Conservation (phyloP, 1,140 invertebrate genomes). For the Octopus sinensis region DNA sequence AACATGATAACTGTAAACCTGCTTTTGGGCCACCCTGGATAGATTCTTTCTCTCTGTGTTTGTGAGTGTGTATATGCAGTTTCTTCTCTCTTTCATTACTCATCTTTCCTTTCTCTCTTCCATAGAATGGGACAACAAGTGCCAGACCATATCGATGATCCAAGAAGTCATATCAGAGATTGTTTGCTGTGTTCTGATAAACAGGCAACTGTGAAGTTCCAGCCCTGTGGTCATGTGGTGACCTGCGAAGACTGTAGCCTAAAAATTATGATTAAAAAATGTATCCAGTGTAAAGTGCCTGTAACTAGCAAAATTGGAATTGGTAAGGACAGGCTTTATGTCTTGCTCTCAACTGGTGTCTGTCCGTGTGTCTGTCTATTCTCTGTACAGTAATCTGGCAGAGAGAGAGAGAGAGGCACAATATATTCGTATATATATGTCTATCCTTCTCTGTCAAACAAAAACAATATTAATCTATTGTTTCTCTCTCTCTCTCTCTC, state of each 20-base stretch:
- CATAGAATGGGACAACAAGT: slow-evolving; percentile 14
- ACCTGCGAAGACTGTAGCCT: slow-evolving; percentile 75
- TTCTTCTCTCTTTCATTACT: not conserved
- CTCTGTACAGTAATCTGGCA: not conserved
- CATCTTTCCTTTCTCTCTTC: not conserved
- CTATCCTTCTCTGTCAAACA: not conserved
- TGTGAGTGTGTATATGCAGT: not conserved
- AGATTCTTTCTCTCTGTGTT: not conserved
- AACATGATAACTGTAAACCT: not conserved
- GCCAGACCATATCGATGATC: slow-evolving; percentile 1
- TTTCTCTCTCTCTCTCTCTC: not conserved
- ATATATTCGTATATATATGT: not conserved
- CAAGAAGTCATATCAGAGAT: slow-evolving; percentile 42
- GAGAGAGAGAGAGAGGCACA: too few species aligned
- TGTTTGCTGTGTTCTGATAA: slow-evolving; percentile 74
- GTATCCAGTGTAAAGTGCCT: slow-evolving; percentile 67
- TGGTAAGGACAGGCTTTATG: slow-evolving; percentile 29
- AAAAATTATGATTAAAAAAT: slow-evolving; percentile 73
- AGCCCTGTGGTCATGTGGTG: slow-evolving; percentile 74
- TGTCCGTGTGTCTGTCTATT: not conserved
- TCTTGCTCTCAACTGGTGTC: not conserved
- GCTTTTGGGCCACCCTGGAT: not conserved
- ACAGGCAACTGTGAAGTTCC: slow-evolving; percentile 65
- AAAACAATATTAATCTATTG: not conserved
- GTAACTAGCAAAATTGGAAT: slow-evolving; percentile 61